Evolutionary conservation across 2,888 invertebrate genomes (phyloP), one percentile per base, ranked within the genome.

Genomic region (Megaustenia siamemsis): DNA sequence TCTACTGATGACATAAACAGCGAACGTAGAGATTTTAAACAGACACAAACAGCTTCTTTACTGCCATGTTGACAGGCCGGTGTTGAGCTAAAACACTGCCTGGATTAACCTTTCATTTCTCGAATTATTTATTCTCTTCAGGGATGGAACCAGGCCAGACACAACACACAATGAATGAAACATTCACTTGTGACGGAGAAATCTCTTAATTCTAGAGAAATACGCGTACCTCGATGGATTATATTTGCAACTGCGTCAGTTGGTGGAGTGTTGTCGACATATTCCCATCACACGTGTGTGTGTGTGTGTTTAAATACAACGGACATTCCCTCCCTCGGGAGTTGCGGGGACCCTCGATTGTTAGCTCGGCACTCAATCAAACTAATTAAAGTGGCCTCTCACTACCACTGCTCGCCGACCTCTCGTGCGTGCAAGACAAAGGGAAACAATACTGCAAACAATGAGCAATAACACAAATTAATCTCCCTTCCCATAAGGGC

Each of bases 401-500:
- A 1, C 21, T 1, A 21, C 6, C 5, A 24, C 24, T 69, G 49
- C n/a, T 73, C 49, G 49, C 6, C 18, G 49, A 49, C 28, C 10
- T 28, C 45, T 28, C 28, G 28, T 12, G n/a, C 49, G 15, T 1
- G 28, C 12, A 73, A 45, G 28, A 73, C 73, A 73, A 73, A 45
- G 49, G 45, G 45, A 28, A 73, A 28, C 49, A 73, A 73, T 49
- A 28, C 5, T 15, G 32, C 45, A 73, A 73, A 49, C 73, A 73
- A 45, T 49, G 73, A 73, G 73, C 49, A 73, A 73, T 73, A 49
- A 73, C 73, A 18, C 2, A 32, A 32, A 73, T 73, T 73, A 73
- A 73, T 73, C 73, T 49, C 49, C 49, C 45, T 28, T 73, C 21
- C 32, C 21, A 8, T 15, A 0, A 49, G 1, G 28, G 69, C 24